These are phyloP conservation scores for Eulemur macaco DNA, from an alignment of 2,113 vertebrate genomes.

Conservation along the genomic window DNA sequence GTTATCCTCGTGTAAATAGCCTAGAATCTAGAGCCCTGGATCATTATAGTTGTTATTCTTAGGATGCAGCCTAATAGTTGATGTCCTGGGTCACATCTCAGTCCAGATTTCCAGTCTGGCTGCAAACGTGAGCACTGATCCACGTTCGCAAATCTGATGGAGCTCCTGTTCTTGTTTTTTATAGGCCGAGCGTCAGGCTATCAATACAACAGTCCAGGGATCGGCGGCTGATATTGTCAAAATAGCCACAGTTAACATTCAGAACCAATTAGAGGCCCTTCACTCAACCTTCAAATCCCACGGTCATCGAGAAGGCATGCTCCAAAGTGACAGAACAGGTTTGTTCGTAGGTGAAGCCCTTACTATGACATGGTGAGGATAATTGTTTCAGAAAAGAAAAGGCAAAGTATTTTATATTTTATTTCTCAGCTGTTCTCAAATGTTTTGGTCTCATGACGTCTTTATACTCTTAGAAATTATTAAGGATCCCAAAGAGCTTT, in stretches of 20 bases:
- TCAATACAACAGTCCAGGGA: slow-evolving; percentile 97
- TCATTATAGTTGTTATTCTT: not conserved
- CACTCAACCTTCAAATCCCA: slow-evolving; percentile 87
- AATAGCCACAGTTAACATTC: slow-evolving; percentile 95
- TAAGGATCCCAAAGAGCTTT: not conserved
- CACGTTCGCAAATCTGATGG: not conserved
- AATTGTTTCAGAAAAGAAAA: not conserved
- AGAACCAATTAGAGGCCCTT: slow-evolving; percentile 88
- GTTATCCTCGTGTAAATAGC: not conserved
- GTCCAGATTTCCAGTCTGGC: not conserved
- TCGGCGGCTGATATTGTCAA: slow-evolving; percentile 98
- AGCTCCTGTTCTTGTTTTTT: not conserved
- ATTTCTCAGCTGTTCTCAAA: slow-evolving; percentile 13
- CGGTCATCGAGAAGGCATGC: slow-evolving; percentile 84
- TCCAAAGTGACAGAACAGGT: slow-evolving; percentile 74
- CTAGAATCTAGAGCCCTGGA: not conserved
- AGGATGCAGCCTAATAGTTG: not conserved
- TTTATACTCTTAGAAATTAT: slow-evolving; percentile 26
- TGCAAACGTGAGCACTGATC: not conserved
- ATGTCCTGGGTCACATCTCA: not conserved
- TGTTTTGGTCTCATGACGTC: not conserved
- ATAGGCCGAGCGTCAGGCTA: slow-evolving; percentile 96
- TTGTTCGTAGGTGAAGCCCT: not conserved
- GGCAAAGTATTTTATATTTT: not conserved
- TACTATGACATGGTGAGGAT: not conserved